A percentile compares a stretch with the other conserved stretches of the same genome.
Conservation (phyloP, 2,797 vertebrate genomes). For the Platyrinchus mystaceus region DNA sequence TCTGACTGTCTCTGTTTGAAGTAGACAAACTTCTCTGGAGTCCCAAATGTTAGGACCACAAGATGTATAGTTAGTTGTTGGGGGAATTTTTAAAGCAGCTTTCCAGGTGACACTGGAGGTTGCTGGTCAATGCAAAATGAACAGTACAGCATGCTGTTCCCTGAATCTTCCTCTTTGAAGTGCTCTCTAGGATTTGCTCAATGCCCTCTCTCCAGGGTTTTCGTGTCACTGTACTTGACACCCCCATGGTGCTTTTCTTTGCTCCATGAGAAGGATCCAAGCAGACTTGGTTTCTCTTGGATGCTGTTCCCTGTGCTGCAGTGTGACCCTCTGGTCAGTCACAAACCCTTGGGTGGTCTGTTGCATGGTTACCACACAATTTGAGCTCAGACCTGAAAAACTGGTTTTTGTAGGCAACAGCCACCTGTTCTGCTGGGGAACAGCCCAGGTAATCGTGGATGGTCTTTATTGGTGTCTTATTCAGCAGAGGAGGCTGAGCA, state of each 20-base stretch:
- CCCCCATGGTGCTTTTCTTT: background rate
- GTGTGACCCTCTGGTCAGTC: background rate
- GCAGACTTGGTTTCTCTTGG: background rate
- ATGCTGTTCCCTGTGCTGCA: background rate
- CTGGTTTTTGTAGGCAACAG: conserved; percentile 15
- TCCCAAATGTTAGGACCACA: background rate
- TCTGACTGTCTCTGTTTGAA: background rate
- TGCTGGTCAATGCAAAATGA: background rate
- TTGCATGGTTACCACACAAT: conserved; percentile 8
- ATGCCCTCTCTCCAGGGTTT: background rate
- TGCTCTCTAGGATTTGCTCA: background rate
- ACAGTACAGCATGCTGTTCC: background rate
- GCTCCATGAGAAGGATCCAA: background rate
- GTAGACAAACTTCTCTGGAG: background rate
- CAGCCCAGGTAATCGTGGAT: background rate
- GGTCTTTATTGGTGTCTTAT: background rate
- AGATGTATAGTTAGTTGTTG: background rate
- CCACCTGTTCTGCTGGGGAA: background rate
- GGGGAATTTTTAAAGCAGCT: background rate
- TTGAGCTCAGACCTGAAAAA: conserved; percentile 56
- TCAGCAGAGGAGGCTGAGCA: background rate
- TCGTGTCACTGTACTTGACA: rapidly evolving
- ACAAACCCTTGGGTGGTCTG: conserved; percentile 37
- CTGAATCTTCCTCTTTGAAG: background rate
- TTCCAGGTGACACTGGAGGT: background rate